Base-by-base conservation (phyloP, 2,888 invertebrate genomes). In the Agrilus biguttatus region DNA sequence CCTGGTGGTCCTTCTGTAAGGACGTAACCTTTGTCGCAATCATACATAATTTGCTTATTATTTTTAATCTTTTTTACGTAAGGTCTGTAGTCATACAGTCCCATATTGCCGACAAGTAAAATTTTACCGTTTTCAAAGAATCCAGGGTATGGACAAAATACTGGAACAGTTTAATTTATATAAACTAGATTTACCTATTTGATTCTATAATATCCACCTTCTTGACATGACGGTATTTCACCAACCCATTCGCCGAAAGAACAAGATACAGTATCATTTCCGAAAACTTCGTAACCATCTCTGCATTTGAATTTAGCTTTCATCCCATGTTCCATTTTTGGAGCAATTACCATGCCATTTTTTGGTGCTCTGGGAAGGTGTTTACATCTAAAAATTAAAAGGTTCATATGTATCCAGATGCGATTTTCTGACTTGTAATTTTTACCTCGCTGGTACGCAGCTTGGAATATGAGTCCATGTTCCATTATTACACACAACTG, bases 241-340 rank as follows among this genome's bases (percentile, higher is more conserved):
- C 91, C 91, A 4, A 81, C 84, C 98, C 97, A 98, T 53, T 87
- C 83, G 0, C 98, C 98, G 62, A 87, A 96, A 0, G 86, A 82
- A 57, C 98, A 98, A 44, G 86, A 82, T 4, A 90, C 79, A 35
- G 82, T 82, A 37, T 69, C 68, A 41, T 67, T 68, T 36, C 77
- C 90, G 35, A 78, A 75, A n/a, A 95, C 66, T 46, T 80, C 78
- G 60, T 75, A 97, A 0, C 97, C 97, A 56, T 96, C 93, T 56
- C 89, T 86, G 60, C 97, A 97, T 50, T 84, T 80, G 63, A 91
- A 97, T 23, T 86, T 73, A 0, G 97, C 97, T 58, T 83, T 82
- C 84, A 92, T 91, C 0, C 93, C 92, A 59, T 98, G 97, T 49
- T 91, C 89, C n/a, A 91, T 91, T 60, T 93, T 93, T 0, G 96